Base-by-base conservation (phyloP, 2,888 invertebrate species). In the Lasioglossum vierecki region DNA sequence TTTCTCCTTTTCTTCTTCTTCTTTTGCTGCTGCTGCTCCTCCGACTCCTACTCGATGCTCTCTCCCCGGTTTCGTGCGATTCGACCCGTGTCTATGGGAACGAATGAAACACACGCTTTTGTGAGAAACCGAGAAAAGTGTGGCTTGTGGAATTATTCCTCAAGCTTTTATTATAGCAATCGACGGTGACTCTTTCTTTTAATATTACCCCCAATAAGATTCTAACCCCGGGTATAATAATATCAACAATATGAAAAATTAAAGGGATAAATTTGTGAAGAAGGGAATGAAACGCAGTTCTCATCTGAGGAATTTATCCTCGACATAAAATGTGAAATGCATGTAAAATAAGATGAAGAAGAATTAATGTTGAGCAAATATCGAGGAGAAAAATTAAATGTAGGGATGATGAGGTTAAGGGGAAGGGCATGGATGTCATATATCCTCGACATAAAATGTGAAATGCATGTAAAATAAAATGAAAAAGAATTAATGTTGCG, bases 21-120 rank as follows among this genome's bases (percentile, higher is more conserved):
- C 68, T 22, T 6, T 22, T 66, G 8, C 66, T 63, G 13, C 30
- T 63, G 30, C 63, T 66, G 35, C 35, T 66, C 35, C 35, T 35
- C 46, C 63, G 13, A 26, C 30, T 66, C 22, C 66, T 35, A 18
- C 66, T 66, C 35, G 35, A 35, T 66, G 35, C 68, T 39, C 35
- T 39, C 68, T 66, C 30, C 46, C 46, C 82, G 44, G 83, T 80
- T 86, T 73, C 84, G 85, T 70, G 81, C 83, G 87, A 87, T 86
- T 91, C 86, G 78, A 71, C 72, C 53, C 83, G 73, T 81, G 83
- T 78, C 88, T 91, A 89, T 86, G 87, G 87, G 90, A 91, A 91
- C 85, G 73, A 77, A 77, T 53, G 73, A 84, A 78, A 80, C 49
- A 57, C 22, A 9, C 53, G 44, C 22, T 82, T 76, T 73, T 53